A percentile compares a stretch with the other conserved stretches of the same genome.
Conservation (phyloP, 2,888 invertebrate species). For the Volucella bombylans region DNA sequence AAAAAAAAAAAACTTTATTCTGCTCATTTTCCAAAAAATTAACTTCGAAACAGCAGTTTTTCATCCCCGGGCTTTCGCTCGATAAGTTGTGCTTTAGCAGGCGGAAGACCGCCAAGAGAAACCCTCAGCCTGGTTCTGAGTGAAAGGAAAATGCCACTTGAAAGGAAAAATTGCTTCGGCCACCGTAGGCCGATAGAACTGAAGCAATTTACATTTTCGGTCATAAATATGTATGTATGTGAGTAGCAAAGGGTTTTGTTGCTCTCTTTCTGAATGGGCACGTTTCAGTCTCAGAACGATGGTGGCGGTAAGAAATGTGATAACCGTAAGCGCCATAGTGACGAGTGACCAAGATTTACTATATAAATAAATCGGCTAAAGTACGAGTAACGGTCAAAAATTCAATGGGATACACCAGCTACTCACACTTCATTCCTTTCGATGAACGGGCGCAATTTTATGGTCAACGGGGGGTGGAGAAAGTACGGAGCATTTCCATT, state of each 20-base stretch:
- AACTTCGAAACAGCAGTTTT: constrained; percentile 71
- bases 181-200: constrained; percentile 8
- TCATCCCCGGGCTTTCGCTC: constrained; percentile 52
- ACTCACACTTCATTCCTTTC: constrained; percentile 36
- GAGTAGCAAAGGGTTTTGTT: constrained; percentile 60
- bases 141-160: constrained; percentile 55
- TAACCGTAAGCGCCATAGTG: constrained; percentile 24
- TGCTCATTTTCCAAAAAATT: constrained; percentile 73
- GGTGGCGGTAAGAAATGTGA: constrained; percentile 38
- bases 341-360: background rate
- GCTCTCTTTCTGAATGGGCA: constrained; percentile 46
- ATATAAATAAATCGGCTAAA: constrained; percentile 35
- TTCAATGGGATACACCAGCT: constrained; percentile 23
- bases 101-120: constrained; percentile 6
- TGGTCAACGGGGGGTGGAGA: background rate
- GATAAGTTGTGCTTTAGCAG: constrained; percentile 46
- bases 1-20: constrained; percentile 57
- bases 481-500: constrained; percentile 24
- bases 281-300: constrained; percentile 38
- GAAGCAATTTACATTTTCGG: constrained; percentile 56
- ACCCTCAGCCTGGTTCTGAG: background rate
- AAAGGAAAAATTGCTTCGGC: constrained; percentile 44
- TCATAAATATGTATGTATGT: constrained; percentile 39
- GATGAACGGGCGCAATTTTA: background rate
- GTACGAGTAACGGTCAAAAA: constrained; percentile 59